A percentile compares a stretch with the other conserved stretches of the same genome.
These are phyloP conservation scores for Poeciliopsis paucimaculata DNA, from an alignment of 2,797 vertebrate species.

Conservation along the genomic window DNA sequence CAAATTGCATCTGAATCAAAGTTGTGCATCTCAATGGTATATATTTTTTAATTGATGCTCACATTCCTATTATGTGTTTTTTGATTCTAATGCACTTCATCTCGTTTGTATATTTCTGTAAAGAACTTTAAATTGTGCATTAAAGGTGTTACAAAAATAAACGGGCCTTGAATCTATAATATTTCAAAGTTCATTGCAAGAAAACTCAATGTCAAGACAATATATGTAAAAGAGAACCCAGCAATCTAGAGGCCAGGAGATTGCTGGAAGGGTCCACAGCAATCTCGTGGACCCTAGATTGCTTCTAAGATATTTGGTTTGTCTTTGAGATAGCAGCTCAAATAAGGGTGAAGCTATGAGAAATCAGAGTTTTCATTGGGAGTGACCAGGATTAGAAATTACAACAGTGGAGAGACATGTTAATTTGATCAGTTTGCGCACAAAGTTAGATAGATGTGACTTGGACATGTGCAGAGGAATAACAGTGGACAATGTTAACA, in stretches of 20 bases:
- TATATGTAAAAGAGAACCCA: too few relatives aligned
- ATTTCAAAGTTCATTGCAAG: not conserved
- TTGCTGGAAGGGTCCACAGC: too few relatives aligned
- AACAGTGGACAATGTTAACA: not conserved
- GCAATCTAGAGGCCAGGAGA: too few relatives aligned
- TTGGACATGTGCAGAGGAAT: not conserved
- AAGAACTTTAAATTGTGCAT: not conserved
- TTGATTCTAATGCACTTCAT: not conserved
- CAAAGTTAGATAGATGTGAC: not conserved
- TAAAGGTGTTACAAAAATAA: not conserved
- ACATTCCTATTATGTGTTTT: not conserved
- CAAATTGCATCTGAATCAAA: conserved; percentile 15
- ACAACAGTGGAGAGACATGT: not conserved
- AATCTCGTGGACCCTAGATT: not conserved
- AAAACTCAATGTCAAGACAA: not conserved
- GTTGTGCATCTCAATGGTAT: not conserved
- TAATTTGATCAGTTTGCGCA: not conserved
- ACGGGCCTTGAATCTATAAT: not conserved
- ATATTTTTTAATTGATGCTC: not conserved
- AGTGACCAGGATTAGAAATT: not conserved
- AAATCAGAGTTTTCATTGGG: not conserved
- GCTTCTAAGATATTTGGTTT: not conserved
- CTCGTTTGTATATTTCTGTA: not conserved
- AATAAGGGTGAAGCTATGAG: not conserved
- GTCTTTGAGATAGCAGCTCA: not conserved